phyloP scores from a whole-genome alignment of 2,797 vertebrate genomes.

The Sarcoramphus papa region DNA sequence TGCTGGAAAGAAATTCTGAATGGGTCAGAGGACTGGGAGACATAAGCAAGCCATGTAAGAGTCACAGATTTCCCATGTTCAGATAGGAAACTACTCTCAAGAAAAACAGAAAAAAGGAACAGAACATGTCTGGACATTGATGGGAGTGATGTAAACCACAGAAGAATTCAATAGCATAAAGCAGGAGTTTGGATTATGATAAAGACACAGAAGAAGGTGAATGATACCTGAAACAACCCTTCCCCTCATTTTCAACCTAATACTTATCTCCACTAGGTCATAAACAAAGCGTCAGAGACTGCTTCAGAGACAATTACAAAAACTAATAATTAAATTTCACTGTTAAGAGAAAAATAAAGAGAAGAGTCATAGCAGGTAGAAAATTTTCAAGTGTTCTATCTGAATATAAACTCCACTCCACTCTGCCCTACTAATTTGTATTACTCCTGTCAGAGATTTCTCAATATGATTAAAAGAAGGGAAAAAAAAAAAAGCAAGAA shows the following conservation, averaged over 20 bases:
- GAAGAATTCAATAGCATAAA: neutral
- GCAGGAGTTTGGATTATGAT: neutral
- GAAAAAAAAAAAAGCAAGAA: neutral
- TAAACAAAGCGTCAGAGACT: neutral
- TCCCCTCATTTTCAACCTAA: neutral
- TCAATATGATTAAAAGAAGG: neutral
- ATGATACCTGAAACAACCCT: neutral
- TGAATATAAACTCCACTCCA: neutral
- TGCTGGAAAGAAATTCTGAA: neutral
- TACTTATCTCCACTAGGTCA: neutral
- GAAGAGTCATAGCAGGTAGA: neutral
- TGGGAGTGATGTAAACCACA: neutral
- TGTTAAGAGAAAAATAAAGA: neutral
- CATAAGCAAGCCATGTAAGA: neutral
- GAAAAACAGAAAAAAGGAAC: neutral
- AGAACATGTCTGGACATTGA: neutral
- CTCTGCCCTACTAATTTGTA: neutral
- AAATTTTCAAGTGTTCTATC: neutral
- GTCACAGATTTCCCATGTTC: neutral
- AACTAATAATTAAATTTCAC: neutral
- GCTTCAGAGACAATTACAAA: neutral
- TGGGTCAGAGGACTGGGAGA: neutral
- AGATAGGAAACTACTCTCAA: neutral
- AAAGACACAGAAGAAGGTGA: neutral
- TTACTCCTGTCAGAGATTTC: neutral